A percentile compares a stretch with the other conserved stretches of the same genome.
Evolutionary conservation across 2,888 invertebrate genomes (phyloP).

Genomic region (Leptinotarsa rubiginosa): DNA sequence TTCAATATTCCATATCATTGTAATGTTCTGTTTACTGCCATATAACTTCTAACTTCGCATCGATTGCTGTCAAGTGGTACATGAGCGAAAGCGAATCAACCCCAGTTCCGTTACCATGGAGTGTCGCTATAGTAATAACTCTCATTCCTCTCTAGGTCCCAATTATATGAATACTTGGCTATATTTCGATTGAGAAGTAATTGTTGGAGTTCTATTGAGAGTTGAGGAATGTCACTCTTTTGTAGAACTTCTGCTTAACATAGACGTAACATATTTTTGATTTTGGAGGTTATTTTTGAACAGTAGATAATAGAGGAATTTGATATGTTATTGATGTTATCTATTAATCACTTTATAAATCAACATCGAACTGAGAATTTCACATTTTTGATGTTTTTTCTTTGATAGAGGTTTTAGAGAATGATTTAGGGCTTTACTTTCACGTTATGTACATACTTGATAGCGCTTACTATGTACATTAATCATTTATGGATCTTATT

Average conservation of each 20-base stretch:
- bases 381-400: too few relatives aligned
- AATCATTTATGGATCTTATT: too few relatives aligned
- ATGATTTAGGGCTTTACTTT: too few relatives aligned
- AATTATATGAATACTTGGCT: conserved; percentile 43
- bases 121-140: conserved; percentile 65
- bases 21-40: conserved; percentile 10
- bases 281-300: not conserved
- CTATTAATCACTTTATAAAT: too few relatives aligned
- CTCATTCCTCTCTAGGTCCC: conserved; percentile 49
- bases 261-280: not conserved
- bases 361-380: too few relatives aligned
- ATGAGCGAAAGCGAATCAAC: conserved; percentile 57
- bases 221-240: conserved; percentile 33
- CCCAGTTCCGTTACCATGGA: conserved; percentile 62
- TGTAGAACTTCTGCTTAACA: conserved; percentile 9
- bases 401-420: too few relatives aligned
- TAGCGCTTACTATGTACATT: too few relatives aligned
- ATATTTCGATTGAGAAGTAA: conserved; percentile 40
- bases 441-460: too few relatives aligned
- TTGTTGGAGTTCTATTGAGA: conserved; percentile 32
- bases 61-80: conserved; percentile 55
- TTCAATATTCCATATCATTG: not conserved
- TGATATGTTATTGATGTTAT: too few relatives aligned
- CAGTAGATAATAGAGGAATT: too few relatives aligned
- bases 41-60: conserved; percentile 45